Base-by-base conservation (phyloP, 2,797 vertebrate species). In the Staurois parvus region DNA sequence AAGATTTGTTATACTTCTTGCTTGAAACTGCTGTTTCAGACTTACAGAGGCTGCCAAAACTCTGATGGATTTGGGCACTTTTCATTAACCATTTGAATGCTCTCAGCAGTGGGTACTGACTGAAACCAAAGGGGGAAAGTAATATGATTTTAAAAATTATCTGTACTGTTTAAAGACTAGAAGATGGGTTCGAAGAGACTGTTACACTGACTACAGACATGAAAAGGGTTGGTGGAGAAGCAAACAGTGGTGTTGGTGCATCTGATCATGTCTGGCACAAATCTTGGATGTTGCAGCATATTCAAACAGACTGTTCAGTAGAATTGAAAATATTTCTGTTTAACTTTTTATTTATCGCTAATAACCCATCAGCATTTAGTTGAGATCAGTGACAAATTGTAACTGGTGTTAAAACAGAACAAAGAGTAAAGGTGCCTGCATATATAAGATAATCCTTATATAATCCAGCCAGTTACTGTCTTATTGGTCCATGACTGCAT, bases 1-100 rank as follows among this genome's bases (percentile, higher is more conserved):
- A 87, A 87, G 85, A 87, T 87, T 87, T 87, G 85, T 87, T 83
- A 87, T 83, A 87, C 68, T 84, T 56, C 85, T 77, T 79, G 85
- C 85, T 84, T 84, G 85, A 87, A 87, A 87, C 85, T 87, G 85
- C 85, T 87, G 85, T 87, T 87, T 87, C 85, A 87, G 85, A 75
- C 85, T 79, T 83, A 32, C 62, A 75, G 85, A 79, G 85, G 73
- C 85, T 87, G 85, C 85, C 85, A 87, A 87, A 79, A 79, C 52
- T 40, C 81, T 87, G 85, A 87, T 87, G 85, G 81, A 87, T 87
- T 75, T 83, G 85, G 81, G 76, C 81, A 87, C 81, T 83, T 87
- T 81, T 74, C 78, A 79, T 87, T 87, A 87, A 87, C 85, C 52
- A 56, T 84, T 87, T 79, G 68, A 79, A 66, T 73, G 52, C 80